These are phyloP conservation scores for Smutsia gigantea DNA, from an alignment of 2,797 vertebrate genomes.

Conservation along the genomic window DNA sequence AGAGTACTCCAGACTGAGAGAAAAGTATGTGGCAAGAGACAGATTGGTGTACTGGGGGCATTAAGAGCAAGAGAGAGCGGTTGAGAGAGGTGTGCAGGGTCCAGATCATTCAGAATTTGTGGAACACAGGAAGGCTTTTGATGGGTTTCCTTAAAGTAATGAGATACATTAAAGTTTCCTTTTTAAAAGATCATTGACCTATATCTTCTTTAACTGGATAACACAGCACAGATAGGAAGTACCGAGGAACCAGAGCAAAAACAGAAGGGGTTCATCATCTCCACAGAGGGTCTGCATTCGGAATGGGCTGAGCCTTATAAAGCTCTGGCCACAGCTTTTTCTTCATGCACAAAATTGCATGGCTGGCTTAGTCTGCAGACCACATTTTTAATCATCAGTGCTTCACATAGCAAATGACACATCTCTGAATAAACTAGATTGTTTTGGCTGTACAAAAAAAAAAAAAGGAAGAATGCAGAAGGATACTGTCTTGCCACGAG, in stretches of 20 bases:
- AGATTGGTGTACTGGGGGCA: not conserved
- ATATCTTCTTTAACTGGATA: not conserved
- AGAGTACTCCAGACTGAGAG: not conserved
- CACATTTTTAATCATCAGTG: not conserved
- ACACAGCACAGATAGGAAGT: not conserved
- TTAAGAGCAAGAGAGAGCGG: not conserved
- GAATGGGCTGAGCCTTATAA: not conserved
- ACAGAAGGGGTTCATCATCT: not conserved
- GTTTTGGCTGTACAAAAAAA: not conserved
- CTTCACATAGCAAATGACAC: not conserved
- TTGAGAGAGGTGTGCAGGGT: not conserved
- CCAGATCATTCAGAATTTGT: not conserved
- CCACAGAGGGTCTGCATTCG: not conserved
- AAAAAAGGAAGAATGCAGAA: not conserved
- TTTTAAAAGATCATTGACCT: not conserved
- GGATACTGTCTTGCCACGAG: not conserved
- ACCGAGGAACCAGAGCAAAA: not conserved
- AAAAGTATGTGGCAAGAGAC: not conserved
- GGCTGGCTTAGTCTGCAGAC: not conserved
- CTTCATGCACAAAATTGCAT: not conserved
- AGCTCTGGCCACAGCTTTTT: not conserved
- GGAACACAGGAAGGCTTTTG: not conserved
- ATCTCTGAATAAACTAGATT: not conserved
- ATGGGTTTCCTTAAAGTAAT: not conserved
- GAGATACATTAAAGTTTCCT: not conserved